phyloP scores from a whole-genome alignment of 2,113 vertebrate species.

The Numida meleagris region DNA sequence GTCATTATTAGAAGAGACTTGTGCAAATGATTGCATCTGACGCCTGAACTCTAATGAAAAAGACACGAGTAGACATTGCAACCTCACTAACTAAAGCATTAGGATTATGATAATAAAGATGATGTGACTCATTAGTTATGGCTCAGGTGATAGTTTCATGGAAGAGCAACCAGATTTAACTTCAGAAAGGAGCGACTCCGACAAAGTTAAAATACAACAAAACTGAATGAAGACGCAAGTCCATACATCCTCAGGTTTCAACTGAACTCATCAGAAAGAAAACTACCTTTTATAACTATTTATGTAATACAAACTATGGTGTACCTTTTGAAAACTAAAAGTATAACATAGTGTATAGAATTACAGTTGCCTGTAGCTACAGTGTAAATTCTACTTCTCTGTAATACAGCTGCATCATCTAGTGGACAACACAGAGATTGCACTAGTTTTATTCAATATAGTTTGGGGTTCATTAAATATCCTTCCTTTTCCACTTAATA shows the following conservation, averaged over 20 bases:
- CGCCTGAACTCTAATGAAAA: not conserved
- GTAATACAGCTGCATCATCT: constrained; percentile 60
- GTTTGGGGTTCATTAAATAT: not conserved
- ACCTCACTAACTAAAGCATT: not conserved
- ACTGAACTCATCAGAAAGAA: not conserved
- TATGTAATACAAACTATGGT: rapidly evolving
- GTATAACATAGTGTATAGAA: not conserved
- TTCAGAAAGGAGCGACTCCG: not conserved
- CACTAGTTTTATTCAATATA: not conserved
- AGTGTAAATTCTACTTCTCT: not conserved
- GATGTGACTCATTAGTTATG: not conserved
- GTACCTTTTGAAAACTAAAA: not conserved
- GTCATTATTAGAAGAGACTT: not conserved
- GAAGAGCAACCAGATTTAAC: not conserved
- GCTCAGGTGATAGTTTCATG: rapidly evolving
- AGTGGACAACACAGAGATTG: constrained; percentile 35
- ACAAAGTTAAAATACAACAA: not conserved
- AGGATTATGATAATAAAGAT: not conserved
- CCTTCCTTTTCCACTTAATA: not conserved
- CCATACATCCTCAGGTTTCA: not conserved
- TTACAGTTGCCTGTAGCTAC: not conserved
- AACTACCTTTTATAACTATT: not conserved
- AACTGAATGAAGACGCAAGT: not conserved
- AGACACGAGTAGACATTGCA: not conserved
- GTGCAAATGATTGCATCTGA: not conserved